A percentile compares a stretch with the other conserved stretches of the same genome.
Conservation (phyloP, 2,797 vertebrate species). For the Alfaro cultratus region DNA sequence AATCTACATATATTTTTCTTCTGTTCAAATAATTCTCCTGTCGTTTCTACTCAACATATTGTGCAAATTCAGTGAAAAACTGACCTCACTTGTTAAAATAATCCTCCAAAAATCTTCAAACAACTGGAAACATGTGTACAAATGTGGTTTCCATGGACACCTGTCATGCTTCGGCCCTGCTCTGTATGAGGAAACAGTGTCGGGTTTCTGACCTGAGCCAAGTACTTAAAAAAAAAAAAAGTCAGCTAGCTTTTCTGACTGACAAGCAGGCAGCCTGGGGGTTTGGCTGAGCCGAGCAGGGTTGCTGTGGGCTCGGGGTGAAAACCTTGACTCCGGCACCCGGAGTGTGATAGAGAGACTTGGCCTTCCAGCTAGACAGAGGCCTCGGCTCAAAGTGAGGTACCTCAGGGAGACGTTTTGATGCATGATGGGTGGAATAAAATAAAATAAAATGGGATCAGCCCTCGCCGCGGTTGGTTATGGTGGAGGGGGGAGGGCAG, state of each 20-base stretch:
- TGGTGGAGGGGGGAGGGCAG: constrained; percentile 59
- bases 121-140: constrained; percentile 67
- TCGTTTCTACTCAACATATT: constrained; percentile 16
- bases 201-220: constrained; percentile 71
- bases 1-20: neutral
- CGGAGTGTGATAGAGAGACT: constrained; percentile 78
- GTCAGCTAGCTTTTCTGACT: constrained; percentile 70
- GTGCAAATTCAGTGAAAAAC: constrained; percentile 26
- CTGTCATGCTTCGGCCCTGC: constrained; percentile 75
- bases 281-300: constrained; percentile 66
- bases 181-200: constrained; percentile 70
- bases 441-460: constrained; percentile 75
- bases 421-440: constrained; percentile 80
- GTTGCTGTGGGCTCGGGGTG: constrained; percentile 75
- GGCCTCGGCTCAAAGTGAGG: constrained; percentile 70
- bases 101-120: constrained; percentile 65
- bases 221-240: constrained; percentile 58
- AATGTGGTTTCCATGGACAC: constrained; percentile 79
- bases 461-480: constrained; percentile 58
- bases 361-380: constrained; percentile 79
- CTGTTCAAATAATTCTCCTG: constrained; percentile 24
- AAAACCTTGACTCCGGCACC: constrained; percentile 81
- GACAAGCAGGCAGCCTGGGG: constrained; percentile 77
- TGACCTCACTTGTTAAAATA: constrained; percentile 61
- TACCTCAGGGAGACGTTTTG: constrained; percentile 79